Conservation (phyloP, 2,113 vertebrate genomes). For the Myotis yumanensis region DNA sequence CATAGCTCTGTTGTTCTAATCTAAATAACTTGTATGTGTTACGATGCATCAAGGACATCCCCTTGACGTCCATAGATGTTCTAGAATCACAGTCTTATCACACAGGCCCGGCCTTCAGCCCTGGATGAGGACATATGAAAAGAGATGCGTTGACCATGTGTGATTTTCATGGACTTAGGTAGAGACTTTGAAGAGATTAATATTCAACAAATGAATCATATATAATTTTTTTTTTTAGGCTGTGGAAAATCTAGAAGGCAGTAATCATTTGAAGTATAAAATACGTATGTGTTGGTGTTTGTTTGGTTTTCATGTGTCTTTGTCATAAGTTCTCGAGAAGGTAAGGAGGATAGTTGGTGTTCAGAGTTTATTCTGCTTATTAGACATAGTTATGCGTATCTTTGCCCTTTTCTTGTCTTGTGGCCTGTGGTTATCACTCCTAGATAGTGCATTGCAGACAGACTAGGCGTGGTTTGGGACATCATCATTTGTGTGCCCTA, state of each 20-base stretch:
- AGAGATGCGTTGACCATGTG: background rate
- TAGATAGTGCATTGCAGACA: background rate
- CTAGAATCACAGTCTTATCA: conserved; percentile 10
- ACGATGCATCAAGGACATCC: background rate
- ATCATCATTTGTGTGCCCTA: conserved; percentile 1
- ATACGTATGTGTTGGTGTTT: background rate
- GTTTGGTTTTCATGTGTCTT: conserved; percentile 23
- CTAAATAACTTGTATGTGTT: conserved; percentile 18
- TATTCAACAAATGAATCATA: background rate
- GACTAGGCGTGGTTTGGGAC: background rate
- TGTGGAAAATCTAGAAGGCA: background rate
- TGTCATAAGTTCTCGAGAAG: conserved; percentile 1
- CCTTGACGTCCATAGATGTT: background rate
- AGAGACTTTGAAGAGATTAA: background rate
- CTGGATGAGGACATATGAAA: background rate
- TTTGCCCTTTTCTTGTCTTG: conserved; percentile 20
- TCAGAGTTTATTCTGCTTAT: conserved; percentile 68
- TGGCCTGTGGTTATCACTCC: background rate
- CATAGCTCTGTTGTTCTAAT: background rate
- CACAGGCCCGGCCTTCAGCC: background rate
- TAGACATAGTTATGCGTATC: conserved; percentile 49
- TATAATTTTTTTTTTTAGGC: background rate
- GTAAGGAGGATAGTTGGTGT: conserved; percentile 51
- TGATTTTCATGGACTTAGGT: background rate
- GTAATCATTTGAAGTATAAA: background rate